Conservation (phyloP, 2,113 vertebrate genomes). For the Hyaena hyaena region DNA sequence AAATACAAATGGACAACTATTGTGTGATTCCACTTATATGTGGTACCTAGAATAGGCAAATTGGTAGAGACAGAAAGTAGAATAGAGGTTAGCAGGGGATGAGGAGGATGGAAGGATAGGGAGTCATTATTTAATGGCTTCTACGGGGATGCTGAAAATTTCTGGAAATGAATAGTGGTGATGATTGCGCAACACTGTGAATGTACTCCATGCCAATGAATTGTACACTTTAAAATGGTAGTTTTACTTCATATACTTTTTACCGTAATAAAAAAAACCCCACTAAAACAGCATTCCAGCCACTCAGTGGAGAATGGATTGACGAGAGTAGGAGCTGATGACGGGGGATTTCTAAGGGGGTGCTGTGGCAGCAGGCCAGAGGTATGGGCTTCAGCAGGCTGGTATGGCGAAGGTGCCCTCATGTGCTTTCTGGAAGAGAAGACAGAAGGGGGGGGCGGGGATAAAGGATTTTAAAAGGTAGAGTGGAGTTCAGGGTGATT, state of each 20-base stretch:
- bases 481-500: background rate
- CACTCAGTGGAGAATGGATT: background rate
- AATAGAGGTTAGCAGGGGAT: background rate
- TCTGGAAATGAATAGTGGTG: background rate
- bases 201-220: background rate
- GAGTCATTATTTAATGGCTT: background rate
- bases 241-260: background rate
- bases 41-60: background rate
- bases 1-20: background rate
- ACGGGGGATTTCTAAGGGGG: background rate
- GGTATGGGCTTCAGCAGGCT: background rate
- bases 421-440: background rate
- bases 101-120: background rate
- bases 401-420: background rate
- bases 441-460: background rate
- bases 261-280: background rate
- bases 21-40: background rate
- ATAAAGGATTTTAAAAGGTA: background rate
- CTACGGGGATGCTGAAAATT: background rate
- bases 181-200: background rate
- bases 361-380: background rate
- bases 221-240: background rate
- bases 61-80: background rate
- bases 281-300: background rate
- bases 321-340: background rate